These are phyloP conservation scores for Melanostigma gelatinosum DNA, from an alignment of 2,113 vertebrate species.

Conservation along the genomic window DNA sequence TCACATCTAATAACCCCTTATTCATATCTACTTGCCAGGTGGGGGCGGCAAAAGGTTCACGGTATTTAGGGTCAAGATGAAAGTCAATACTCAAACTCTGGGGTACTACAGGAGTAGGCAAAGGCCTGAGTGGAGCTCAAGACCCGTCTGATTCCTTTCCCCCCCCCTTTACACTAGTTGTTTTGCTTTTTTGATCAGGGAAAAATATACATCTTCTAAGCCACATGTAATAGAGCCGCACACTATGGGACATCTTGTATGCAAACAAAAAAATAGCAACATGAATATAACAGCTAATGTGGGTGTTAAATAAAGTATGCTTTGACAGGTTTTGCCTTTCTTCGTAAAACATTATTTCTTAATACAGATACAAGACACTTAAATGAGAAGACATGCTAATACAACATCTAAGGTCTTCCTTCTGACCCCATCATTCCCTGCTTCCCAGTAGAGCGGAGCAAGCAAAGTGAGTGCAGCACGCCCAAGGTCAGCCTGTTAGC, in stretches of 20 bases:
- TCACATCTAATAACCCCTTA: conserved; percentile 42
- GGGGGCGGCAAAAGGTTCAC: conserved; percentile 69
- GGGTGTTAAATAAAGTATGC: conserved; percentile 1
- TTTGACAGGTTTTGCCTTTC: neutral
- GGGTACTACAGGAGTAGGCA: conserved; percentile 43
- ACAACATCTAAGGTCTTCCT: conserved; percentile 46
- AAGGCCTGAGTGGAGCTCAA: conserved; percentile 14
- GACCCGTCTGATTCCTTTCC: neutral
- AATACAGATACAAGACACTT: neutral
- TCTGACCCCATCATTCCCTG: conserved; percentile 57
- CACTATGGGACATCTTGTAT: neutral
- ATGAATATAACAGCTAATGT: conserved; percentile 13
- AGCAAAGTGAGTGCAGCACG: conserved; percentile 85
- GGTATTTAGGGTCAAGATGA: conserved; percentile 78
- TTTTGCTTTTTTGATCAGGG: neutral
- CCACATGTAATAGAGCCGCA: neutral
- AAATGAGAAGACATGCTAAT: conserved; percentile 29
- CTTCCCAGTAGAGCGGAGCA: conserved; percentile 79
- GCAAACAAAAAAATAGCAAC: neutral
- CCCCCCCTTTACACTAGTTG: neutral
- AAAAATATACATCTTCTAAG: neutral
- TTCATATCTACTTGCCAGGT: conserved; percentile 66
- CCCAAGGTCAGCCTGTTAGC: conserved; percentile 90
- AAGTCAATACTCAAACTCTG: conserved; percentile 70
- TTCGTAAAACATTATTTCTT: neutral